phyloP scores from a whole-genome alignment of 2,888 invertebrate species.

The Drosophila sordidula region DNA sequence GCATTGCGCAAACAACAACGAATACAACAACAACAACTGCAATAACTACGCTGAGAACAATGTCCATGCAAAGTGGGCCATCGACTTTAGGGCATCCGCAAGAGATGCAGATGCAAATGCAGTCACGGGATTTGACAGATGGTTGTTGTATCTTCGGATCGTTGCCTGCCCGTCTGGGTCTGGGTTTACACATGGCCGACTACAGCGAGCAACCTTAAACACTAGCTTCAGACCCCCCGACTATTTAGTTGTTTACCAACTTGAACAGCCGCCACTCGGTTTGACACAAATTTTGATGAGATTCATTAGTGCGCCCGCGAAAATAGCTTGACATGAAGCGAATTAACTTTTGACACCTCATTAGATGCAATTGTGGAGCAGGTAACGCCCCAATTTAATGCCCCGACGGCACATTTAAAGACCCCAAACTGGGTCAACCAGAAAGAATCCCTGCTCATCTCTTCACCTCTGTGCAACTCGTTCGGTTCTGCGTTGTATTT shows the following conservation, averaged over 20 bases:
- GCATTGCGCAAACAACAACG: conserved; percentile 39
- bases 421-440: conserved; percentile 58
- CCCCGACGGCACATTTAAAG: conserved; percentile 7
- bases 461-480: conserved; percentile 4
- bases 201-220: conserved; percentile 38
- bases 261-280: conserved; percentile 7
- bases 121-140: conserved; percentile 38
- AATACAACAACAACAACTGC: conserved; percentile 10
- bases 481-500: conserved; percentile 30
- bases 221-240: background rate
- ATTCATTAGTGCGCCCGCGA: conserved; percentile 8
- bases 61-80: conserved; percentile 65
- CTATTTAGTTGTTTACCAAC: conserved; percentile 6
- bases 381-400: conserved; percentile 32
- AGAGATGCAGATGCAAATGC: conserved; percentile 27
- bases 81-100: conserved; percentile 51
- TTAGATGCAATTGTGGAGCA: conserved; percentile 47
- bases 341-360: conserved; percentile 69
- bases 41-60: conserved; percentile 62
- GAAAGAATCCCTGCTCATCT: background rate
- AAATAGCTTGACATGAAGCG: conserved; percentile 27
- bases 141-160: conserved; percentile 32
- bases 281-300: conserved; percentile 31
- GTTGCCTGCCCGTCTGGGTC: conserved; percentile 23
- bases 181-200: conserved; percentile 60